These are phyloP conservation scores for Phocides pigmalion DNA, from an alignment of 1,140 invertebrate genomes.

Conservation along the genomic window DNA sequence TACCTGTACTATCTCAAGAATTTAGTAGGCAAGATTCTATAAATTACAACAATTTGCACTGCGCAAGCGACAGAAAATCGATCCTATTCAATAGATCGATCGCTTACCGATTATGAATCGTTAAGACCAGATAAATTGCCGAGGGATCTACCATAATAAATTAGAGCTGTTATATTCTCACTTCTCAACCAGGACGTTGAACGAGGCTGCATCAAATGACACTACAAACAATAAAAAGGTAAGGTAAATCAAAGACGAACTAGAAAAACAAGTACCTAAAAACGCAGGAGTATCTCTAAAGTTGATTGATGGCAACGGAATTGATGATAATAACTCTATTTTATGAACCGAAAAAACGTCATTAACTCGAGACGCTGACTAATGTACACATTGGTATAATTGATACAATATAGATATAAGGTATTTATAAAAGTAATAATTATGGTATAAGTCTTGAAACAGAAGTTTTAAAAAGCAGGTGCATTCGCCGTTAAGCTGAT, in stretches of 20 bases:
- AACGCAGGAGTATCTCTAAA: constrained; percentile 10
- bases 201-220: constrained; percentile 16
- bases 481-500: neutral
- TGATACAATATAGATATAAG: neutral
- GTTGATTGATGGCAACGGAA: constrained; percentile 32
- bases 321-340: constrained; percentile 31
- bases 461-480: neutral
- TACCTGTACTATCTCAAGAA: constrained; percentile 28
- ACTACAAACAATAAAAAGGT: neutral
- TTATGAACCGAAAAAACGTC: constrained; percentile 10
- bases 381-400: neutral
- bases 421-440: neutral
- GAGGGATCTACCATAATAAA: constrained; percentile 30
- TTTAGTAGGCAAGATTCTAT: constrained; percentile 33
- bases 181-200: constrained; percentile 22
- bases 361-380: neutral
- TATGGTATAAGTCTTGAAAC: neutral
- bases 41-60: constrained; percentile 37
- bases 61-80: constrained; percentile 37
- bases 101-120: constrained; percentile 36
- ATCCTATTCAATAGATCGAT: constrained; percentile 36
- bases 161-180: constrained; percentile 29
- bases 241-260: neutral
- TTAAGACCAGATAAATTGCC: constrained; percentile 33
- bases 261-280: neutral